These are phyloP conservation scores for Clarias platycephalus DNA, from an alignment of 2,797 vertebrate genomes.

Conservation along the genomic window DNA sequence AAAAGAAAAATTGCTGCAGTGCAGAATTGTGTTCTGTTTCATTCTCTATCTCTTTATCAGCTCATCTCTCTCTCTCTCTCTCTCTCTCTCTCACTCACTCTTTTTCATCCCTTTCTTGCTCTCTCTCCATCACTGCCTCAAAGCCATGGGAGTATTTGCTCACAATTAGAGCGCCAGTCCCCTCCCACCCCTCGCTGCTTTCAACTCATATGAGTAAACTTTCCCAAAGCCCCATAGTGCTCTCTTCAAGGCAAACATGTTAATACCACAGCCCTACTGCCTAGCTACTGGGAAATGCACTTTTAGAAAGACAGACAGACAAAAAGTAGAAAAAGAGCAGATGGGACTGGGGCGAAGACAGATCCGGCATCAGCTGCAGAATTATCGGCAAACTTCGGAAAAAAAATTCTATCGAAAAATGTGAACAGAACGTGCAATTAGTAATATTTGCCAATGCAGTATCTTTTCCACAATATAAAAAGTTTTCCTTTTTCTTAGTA, in stretches of 20 bases:
- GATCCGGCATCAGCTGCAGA: neutral
- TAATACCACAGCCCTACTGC: conserved; percentile 55
- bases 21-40: conserved; percentile 18
- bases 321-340: conserved; percentile 7
- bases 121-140: conserved; percentile 51
- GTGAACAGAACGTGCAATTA: neutral
- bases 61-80: conserved; percentile 43
- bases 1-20: conserved; percentile 34
- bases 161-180: conserved; percentile 55
- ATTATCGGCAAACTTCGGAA: neutral
- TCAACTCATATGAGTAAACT: conserved; percentile 63
- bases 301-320: conserved; percentile 39
- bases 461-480: neutral
- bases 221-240: conserved; percentile 62
- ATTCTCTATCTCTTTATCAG: conserved; percentile 8
- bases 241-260: conserved; percentile 60
- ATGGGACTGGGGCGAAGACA: conserved; percentile 12
- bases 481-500: neutral
- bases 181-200: conserved; percentile 52
- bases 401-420: neutral
- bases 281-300: conserved; percentile 61
- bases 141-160: conserved; percentile 58
- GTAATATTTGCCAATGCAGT: neutral
- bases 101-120: conserved; percentile 16
- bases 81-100: conserved; percentile 31